These are phyloP conservation scores for Venturia canescens DNA, from an alignment of 1,140 invertebrate species.

Conservation along the genomic window DNA sequence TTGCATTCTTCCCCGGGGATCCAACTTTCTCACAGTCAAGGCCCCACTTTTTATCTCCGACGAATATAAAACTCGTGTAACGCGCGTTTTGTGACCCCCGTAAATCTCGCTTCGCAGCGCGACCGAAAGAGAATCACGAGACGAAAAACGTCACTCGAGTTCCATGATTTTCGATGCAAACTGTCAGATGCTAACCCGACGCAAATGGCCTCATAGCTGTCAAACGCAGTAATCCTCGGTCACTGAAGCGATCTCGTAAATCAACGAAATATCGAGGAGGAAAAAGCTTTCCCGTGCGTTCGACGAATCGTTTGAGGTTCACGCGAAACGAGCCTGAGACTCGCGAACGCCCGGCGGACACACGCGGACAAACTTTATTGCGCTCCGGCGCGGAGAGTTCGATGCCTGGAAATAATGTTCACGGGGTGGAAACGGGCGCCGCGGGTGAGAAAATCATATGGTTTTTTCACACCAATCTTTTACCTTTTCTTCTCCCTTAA, in stretches of 20 bases:
- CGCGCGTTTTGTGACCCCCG: no score
- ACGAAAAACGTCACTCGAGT: background rate
- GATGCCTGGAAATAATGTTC: slow-evolving; percentile 19
- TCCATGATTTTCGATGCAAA: background rate
- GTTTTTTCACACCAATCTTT: background rate
- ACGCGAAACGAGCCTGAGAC: background rate
- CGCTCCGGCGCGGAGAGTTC: slow-evolving; percentile 30
- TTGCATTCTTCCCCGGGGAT: background rate
- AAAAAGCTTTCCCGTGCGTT: background rate
- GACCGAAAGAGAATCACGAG: background rate
- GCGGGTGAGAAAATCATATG: slow-evolving; percentile 18
- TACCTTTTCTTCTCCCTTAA: slow-evolving; percentile 19
- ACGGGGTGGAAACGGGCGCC: slow-evolving; percentile 12
- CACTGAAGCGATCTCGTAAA: background rate
- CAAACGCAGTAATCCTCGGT: background rate
- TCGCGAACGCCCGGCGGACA: slow-evolving; percentile 45
- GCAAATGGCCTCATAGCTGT: background rate
- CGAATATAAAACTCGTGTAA: no score
- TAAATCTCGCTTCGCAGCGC: no score
- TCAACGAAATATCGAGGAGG: background rate
- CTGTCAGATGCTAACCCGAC: background rate
- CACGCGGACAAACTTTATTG: background rate
- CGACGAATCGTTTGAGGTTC: background rate
- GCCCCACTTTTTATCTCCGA: background rate
- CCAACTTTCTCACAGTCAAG: slow-evolving; percentile 1